phyloP scores from a whole-genome alignment of 2,888 invertebrate species.

The Metacarcinus magister region DNA sequence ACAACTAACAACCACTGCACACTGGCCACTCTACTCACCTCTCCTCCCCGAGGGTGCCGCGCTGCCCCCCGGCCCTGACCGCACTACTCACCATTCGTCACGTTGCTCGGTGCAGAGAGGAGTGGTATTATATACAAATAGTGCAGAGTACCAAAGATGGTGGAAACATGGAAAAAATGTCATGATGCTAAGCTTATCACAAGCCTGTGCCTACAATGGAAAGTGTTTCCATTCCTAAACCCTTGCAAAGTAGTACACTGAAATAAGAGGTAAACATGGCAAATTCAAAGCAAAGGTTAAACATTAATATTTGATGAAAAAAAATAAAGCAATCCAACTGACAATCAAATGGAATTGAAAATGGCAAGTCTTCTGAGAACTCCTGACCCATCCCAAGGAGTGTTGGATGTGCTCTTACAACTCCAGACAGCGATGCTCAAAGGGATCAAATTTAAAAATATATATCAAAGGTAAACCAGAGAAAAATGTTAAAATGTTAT shows the following conservation, averaged over 20 bases:
- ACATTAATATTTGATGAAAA: constrained; percentile 78
- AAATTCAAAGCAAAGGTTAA: constrained; percentile 82
- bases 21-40: constrained; percentile 64
- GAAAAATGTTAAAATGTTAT: constrained; percentile 79
- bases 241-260: constrained; percentile 80
- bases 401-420: constrained; percentile 76
- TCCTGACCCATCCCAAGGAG: constrained; percentile 80
- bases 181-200: constrained; percentile 82
- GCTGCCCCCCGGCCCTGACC: constrained; percentile 59
- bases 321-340: constrained; percentile 79
- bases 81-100: constrained; percentile 78
- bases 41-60: constrained; percentile 28
- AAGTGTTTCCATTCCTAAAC: constrained; percentile 81
- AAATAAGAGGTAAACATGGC: constrained; percentile 82
- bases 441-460: constrained; percentile 71
- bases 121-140: constrained; percentile 81
- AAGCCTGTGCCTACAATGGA: constrained; percentile 82
- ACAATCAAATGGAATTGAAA: constrained; percentile 80
- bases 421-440: constrained; percentile 76
- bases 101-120: constrained; percentile 78
- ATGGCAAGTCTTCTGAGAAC: constrained; percentile 78
- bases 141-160: constrained; percentile 82
- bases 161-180: constrained; percentile 81
- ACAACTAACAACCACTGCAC: constrained; percentile 81
- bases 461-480: constrained; percentile 73